Conservation (phyloP, 2,113 vertebrate genomes). For the Ammodytes dubius region DNA sequence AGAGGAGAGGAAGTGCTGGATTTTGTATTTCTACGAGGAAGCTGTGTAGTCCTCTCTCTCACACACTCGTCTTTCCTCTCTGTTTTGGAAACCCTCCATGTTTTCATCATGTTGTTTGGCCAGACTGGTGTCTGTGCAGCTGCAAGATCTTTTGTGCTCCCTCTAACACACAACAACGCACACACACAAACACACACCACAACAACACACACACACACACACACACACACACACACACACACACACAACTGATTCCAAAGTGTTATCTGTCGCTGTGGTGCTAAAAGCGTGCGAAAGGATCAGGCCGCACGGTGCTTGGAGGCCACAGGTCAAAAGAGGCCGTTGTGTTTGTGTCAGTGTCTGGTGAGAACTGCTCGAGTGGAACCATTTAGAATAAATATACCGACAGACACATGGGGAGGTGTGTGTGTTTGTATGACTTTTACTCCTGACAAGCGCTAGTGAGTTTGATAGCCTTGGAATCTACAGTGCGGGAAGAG, state of each 20-base stretch:
- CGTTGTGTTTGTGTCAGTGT: conserved; percentile 62
- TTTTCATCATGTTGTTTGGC: conserved; percentile 49
- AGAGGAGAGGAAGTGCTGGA: conserved; percentile 15
- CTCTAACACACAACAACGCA: conserved; percentile 5
- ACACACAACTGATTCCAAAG: conserved; percentile 26
- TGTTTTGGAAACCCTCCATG: conserved; percentile 52
- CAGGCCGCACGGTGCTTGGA: conserved; percentile 21
- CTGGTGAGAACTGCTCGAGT: conserved; percentile 54
- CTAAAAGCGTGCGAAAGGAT: conserved; percentile 58
- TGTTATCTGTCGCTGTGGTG: conserved; percentile 46
- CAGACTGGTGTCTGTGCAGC: conserved; percentile 37
- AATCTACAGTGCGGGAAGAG: conserved; percentile 24
- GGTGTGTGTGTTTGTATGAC: conserved; percentile 42
- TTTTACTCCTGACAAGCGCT: neutral
- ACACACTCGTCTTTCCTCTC: neutral
- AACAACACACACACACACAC: conserved; percentile 23
- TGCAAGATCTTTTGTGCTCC: conserved; percentile 51
- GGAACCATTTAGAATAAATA: conserved; percentile 56
- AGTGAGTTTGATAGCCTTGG: neutral
- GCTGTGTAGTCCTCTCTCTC: neutral
- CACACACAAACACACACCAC: conserved; percentile 14
- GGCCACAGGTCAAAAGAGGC: conserved; percentile 58
- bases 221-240: conserved; percentile 20
- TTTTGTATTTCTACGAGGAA: conserved; percentile 23
- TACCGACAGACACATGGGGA: conserved; percentile 31